phyloP scores from a whole-genome alignment of 2,797 vertebrate genomes.

The Picus viridis region DNA sequence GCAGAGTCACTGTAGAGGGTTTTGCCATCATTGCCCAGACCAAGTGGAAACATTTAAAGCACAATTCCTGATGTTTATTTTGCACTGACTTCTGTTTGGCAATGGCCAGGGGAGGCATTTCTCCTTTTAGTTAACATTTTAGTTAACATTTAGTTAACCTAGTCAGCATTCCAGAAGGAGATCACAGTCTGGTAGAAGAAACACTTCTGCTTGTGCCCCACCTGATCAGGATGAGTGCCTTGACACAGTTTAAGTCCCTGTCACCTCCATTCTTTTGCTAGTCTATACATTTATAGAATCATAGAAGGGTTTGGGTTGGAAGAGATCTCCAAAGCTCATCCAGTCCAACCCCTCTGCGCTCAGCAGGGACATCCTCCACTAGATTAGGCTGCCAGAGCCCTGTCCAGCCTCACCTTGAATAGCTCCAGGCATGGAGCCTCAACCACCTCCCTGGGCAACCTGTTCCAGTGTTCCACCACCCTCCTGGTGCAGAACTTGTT shows the following conservation, averaged over 20 bases:
- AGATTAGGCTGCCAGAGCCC: no score
- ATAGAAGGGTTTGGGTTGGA: no score
- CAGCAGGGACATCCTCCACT: no score
- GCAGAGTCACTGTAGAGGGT: background rate
- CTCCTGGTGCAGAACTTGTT: no score
- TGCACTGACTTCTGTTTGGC: background rate
- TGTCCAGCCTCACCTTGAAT: no score
- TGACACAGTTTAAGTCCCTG: background rate
- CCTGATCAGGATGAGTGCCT: background rate
- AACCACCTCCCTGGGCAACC: no score
- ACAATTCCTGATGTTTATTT: background rate
- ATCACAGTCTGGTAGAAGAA: background rate
- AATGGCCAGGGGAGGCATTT: background rate
- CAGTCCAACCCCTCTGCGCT: no score
- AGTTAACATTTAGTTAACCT: background rate
- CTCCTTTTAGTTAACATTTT: background rate
- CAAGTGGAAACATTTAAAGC: background rate
- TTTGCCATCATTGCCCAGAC: background rate
- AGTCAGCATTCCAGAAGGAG: background rate
- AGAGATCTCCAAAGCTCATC: no score
- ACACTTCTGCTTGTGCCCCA: background rate
- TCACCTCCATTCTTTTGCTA: background rate
- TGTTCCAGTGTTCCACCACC: no score
- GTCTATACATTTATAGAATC: background rate
- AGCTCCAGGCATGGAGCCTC: no score